Percentiles rank a stretch among this genome's conserved stretches.
Conservation (phyloP, 2,888 invertebrate species). For the Melipona bicolor region DNA sequence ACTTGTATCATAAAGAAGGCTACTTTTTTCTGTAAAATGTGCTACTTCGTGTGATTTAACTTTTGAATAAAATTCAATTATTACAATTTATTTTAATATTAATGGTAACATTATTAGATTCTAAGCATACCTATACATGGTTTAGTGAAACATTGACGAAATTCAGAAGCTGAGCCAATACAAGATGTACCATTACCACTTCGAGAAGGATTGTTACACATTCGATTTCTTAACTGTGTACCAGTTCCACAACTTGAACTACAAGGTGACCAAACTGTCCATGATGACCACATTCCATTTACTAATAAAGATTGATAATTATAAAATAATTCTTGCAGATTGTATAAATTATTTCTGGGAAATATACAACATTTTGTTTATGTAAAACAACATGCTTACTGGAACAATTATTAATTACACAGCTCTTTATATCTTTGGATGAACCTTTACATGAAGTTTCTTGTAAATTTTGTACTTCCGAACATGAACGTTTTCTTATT, state of each 20-base stretch:
- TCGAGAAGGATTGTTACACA: conserved; percentile 87
- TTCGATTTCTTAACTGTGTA: conserved; percentile 85
- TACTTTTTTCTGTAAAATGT: conserved; percentile 84
- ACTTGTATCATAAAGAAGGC: conserved; percentile 82
- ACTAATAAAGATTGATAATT: conserved; percentile 69
- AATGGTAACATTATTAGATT: conserved; percentile 1
- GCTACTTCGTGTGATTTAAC: conserved; percentile 83
- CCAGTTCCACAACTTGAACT: conserved; percentile 87
- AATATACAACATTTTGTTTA: not conserved
- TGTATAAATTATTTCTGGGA: not conserved
- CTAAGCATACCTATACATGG: conserved; percentile 82
- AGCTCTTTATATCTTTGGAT: conserved; percentile 84
- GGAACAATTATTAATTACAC: conserved; percentile 81
- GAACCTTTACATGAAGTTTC: conserved; percentile 85
- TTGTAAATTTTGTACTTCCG: conserved; percentile 76
- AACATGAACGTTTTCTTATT: conserved; percentile 69
- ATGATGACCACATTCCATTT: conserved; percentile 86
- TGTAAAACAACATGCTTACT: conserved; percentile 54
- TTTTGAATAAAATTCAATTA: conserved; percentile 32
- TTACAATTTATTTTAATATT: not conserved
- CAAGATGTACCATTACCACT: conserved; percentile 83
- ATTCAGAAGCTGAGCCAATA: conserved; percentile 83
- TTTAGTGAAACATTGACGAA: conserved; percentile 83
- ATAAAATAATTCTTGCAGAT: not conserved
- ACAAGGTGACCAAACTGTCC: conserved; percentile 87